Percentiles rank a stretch among this genome's conserved stretches.
Conservation (phyloP, 2,797 vertebrate genomes). For the Cyclopterus lumpus region DNA sequence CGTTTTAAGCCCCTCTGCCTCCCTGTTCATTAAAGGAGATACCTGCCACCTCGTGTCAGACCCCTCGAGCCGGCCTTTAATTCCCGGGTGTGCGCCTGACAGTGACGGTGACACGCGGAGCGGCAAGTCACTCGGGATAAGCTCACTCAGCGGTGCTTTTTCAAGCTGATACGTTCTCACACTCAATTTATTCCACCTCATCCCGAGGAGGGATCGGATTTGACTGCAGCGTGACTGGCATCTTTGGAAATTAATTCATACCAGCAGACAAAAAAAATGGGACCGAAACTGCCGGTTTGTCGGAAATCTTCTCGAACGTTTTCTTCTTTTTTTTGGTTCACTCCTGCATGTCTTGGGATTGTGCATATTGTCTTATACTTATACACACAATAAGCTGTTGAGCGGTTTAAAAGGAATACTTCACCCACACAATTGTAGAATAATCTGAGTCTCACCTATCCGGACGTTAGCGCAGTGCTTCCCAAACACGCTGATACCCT, state of each 20-base stretch:
- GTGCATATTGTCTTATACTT: not conserved
- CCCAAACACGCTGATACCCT: too few relatives aligned
- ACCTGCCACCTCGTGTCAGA: conserved; percentile 41
- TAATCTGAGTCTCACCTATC: too few relatives aligned
- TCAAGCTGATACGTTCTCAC: conserved; percentile 64
- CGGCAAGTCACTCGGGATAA: conserved; percentile 38
- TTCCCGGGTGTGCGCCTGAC: conserved; percentile 12
- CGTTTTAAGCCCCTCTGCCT: conserved; percentile 5
- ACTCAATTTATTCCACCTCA: conserved; percentile 59
- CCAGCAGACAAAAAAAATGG: not conserved
- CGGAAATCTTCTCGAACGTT: not conserved
- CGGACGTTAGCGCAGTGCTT: too few relatives aligned
- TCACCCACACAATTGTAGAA: too few relatives aligned
- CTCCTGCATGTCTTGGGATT: not conserved
- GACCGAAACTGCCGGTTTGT: not conserved
- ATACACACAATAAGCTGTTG: not conserved
- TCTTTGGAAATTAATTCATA: conserved; percentile 14
- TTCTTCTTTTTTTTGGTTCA: not conserved
- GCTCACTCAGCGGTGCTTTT: conserved; percentile 43
- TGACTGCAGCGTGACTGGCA: conserved; percentile 17
- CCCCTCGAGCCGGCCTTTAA: conserved; percentile 5
- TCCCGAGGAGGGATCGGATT: conserved; percentile 21
- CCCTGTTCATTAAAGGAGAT: conserved; percentile 38
- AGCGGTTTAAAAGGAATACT: not conserved
- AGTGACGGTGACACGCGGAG: conserved; percentile 40